Percentiles rank a stretch among this genome's conserved stretches.
Conservation (phyloP, 2,113 vertebrate genomes). For the Rattus norvegicus region DNA sequence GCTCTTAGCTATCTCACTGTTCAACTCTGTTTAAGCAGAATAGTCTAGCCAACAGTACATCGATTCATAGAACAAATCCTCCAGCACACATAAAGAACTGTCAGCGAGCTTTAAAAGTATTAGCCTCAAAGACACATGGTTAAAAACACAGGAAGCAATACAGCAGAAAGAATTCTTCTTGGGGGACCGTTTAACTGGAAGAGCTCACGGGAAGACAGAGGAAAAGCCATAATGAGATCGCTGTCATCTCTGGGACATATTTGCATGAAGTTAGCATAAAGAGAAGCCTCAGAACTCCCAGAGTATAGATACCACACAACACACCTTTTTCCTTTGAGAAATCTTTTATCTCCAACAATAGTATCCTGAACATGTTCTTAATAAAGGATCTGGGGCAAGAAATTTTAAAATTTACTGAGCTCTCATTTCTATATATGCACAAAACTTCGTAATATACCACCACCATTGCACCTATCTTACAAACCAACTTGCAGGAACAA, state of each 20-base stretch:
- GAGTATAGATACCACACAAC: not conserved
- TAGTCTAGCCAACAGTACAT: not conserved
- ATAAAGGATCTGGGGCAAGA: constrained; percentile 46
- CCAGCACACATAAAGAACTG: not conserved
- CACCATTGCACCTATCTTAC: not conserved
- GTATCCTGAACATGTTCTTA: constrained; percentile 1
- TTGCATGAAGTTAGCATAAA: not conserved
- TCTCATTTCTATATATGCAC: not conserved
- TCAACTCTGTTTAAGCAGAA: constrained; percentile 40
- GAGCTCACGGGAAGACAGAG: not conserved
- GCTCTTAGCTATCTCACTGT: constrained; percentile 33
- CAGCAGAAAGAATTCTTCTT: not conserved
- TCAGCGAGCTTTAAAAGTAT: constrained; percentile 12
- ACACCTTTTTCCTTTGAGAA: not conserved
- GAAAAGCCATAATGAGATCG: not conserved
- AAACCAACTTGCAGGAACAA: not conserved
- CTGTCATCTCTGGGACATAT: not conserved
- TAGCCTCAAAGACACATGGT: constrained; percentile 34
- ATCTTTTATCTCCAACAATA: constrained; percentile 20
- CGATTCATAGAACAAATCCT: constrained; percentile 40
- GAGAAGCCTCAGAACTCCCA: not conserved
- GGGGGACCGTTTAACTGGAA: not conserved
- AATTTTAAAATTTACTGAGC: constrained; percentile 1
- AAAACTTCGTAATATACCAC: not conserved
- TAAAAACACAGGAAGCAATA: constrained; percentile 11